phyloP scores from a whole-genome alignment of 2,797 vertebrate genomes.

The Cyclura pinguis region DNA sequence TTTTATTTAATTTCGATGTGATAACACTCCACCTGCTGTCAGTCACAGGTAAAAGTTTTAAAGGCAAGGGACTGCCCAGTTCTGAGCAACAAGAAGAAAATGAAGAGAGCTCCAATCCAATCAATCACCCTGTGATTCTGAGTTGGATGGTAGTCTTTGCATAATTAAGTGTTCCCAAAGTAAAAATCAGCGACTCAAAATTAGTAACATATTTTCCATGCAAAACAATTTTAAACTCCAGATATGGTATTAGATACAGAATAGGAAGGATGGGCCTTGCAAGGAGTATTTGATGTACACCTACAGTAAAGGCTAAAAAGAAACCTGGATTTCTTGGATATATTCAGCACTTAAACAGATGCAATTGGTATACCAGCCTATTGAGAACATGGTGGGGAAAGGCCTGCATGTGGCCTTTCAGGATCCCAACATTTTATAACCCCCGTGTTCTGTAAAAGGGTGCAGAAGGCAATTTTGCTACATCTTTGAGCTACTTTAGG shows the following conservation, averaged over 20 bases:
- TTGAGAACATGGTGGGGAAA: background rate
- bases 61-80: background rate
- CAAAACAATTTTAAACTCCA: background rate
- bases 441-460: too few species aligned
- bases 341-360: background rate
- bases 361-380: background rate
- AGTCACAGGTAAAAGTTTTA: background rate
- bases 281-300: background rate
- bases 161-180: background rate
- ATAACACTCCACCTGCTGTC: slow-evolving; percentile 66
- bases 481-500: too few species aligned
- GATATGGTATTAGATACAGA: background rate
- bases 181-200: background rate
- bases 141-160: too few species aligned
- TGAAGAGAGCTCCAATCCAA: background rate
- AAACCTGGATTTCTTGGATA: background rate
- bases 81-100: background rate
- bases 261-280: too few species aligned
- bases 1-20: background rate
- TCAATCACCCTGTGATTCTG: background rate
- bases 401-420: too few species aligned
- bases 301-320: background rate
- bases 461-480: too few species aligned
- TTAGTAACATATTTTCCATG: background rate
- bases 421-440: too few species aligned